Evolutionary conservation across 92 coral and sea anemone genomes (phyloP).

Genomic region (Phenganax stokvisi): DNA sequence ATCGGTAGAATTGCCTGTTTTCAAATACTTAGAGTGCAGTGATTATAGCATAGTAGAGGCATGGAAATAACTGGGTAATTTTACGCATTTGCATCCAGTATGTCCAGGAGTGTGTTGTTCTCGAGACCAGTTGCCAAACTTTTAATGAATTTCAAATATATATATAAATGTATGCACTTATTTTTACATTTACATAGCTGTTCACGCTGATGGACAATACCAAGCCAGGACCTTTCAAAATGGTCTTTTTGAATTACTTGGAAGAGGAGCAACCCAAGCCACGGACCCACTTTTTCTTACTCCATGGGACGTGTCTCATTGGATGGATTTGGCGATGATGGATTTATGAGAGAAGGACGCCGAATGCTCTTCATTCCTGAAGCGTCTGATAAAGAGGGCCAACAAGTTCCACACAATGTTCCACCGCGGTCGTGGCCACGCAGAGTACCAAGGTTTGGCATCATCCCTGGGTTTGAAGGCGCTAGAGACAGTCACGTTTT

Average conservation of each 20-base stretch:
- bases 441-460: slow-evolving; percentile 25
- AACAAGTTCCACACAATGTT: slow-evolving; percentile 30
- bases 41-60: no score
- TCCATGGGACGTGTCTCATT: slow-evolving; percentile 23
- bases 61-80: no score
- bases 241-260: slow-evolving; percentile 16
- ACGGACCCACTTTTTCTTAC: slow-evolving; percentile 21
- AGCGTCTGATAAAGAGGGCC: slow-evolving; percentile 34
- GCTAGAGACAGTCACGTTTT: slow-evolving; percentile 9
- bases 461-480: slow-evolving; percentile 20
- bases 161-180: neutral
- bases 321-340: slow-evolving; percentile 37
- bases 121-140: neutral
- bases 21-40: no score
- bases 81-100: neutral
- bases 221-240: slow-evolving; percentile 23
- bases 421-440: slow-evolving; percentile 29
- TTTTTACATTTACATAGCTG: neutral
- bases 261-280: neutral
- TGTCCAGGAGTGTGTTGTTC: neutral
- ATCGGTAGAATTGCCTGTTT: no score
- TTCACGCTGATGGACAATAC: slow-evolving; percentile 30
- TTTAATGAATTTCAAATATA: neutral
- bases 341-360: neutral
- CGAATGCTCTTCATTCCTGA: neutral